A percentile compares a stretch with the other conserved stretches of the same genome.
These are phyloP conservation scores for Lynx canadensis DNA, from an alignment of 2,113 vertebrate genomes.

Conservation along the genomic window DNA sequence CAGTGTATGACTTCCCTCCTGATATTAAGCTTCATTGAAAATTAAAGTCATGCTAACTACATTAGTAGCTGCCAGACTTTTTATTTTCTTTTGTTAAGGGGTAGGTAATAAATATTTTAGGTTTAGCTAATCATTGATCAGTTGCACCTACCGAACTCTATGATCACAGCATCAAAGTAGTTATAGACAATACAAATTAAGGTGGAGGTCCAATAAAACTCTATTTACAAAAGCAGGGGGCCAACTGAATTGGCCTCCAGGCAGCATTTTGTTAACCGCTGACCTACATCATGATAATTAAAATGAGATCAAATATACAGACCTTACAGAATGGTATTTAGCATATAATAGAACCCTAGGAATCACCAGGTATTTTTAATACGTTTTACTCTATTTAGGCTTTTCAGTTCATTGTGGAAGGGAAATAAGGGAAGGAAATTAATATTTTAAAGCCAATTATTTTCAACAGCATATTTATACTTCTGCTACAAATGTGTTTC, in stretches of 20 bases:
- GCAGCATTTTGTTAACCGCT: neutral
- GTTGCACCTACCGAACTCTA: neutral
- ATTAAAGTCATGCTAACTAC: neutral
- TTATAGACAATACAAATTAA: neutral
- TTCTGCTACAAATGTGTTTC: neutral
- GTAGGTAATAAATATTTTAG: neutral
- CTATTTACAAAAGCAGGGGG: neutral
- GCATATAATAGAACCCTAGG: neutral
- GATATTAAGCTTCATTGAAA: neutral
- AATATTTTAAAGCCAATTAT: neutral
- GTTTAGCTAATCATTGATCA: neutral
- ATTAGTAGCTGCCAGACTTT: neutral
- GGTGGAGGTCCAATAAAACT: neutral
- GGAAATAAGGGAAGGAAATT: neutral
- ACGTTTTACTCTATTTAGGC: neutral
- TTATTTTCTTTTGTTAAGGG: neutral
- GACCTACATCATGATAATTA: neutral
- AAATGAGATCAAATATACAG: neutral
- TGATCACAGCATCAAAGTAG: neutral
- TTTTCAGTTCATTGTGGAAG: neutral
- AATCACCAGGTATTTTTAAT: neutral
- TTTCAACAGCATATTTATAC: neutral
- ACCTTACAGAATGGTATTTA: neutral
- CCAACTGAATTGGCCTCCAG: neutral
- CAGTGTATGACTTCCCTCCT: neutral